Evolutionary conservation across 1,140 invertebrate genomes (phyloP), one percentile per base, ranked within the genome.

Genomic region (Cotesia typhae): DNA sequence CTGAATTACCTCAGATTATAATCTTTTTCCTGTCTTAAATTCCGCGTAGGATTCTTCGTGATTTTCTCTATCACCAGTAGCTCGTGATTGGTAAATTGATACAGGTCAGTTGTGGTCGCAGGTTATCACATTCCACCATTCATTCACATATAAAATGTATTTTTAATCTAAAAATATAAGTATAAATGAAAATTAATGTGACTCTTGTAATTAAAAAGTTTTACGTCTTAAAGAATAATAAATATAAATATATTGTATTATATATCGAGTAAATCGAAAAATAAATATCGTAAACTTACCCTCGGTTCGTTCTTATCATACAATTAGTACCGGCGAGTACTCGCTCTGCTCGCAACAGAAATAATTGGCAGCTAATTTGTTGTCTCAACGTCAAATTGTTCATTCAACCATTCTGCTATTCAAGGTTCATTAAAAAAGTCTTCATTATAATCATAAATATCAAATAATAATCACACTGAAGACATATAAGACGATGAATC

Each of bases 331-430:
- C 37, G 63, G 20, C 17, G 59, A 17, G 63, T 72, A 64, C 52
- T 14, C 38, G 55, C 51, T 37, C 55, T 38, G 57, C 53, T 52
- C 61, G 41, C 17, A 63, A 77, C 37, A 17, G 55, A 55, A 76
- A 77, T 80, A 74, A 76, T 72, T 67, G 69, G 69, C 81, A 77
- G 76, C 73, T 82, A 82, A 82, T 82, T 82, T 78, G 79, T 75
- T 70, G 70, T 63, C 64, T 55, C 53, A 67, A 61, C 61, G 51
- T 72, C 61, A 35, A 51, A 74, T 76, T 75, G 74, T 71, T 74
- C 72, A 6, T 59, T 70, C 70, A 70, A 37, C 61, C 74, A 77
- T 68, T 37, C 2, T 7, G 41, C 41, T 47, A 47, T 47, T 47
- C 41, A 41, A 75, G 61, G 66, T 57, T 47, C 17, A 41, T 59